These are phyloP conservation scores for Homarus americanus DNA, from an alignment of 1,140 invertebrate genomes.

Conservation along the genomic window DNA sequence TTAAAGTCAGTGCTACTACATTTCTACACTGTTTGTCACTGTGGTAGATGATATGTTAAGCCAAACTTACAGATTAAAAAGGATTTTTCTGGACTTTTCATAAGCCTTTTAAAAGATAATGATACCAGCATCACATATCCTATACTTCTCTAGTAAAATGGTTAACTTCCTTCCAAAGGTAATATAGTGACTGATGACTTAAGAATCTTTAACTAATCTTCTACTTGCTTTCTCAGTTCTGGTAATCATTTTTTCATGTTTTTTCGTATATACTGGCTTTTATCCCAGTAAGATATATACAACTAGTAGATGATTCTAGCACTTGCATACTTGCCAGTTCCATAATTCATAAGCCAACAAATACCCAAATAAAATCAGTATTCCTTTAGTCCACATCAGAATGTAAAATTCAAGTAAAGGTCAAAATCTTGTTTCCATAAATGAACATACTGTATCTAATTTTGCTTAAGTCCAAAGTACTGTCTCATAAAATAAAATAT, in stretches of 20 bases:
- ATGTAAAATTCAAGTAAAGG: not conserved
- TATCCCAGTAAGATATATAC: not conserved
- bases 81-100: not conserved
- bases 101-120: slow-evolving; percentile 1
- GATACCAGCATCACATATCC: not conserved
- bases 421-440: not conserved
- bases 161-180: not conserved
- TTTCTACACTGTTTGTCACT: no score
- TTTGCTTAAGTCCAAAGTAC: not conserved
- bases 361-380: not conserved
- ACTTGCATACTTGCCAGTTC: not conserved
- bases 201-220: not conserved
- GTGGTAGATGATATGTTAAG: not conserved
- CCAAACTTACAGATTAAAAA: not conserved
- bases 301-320: not conserved
- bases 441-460: not conserved
- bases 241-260: not conserved
- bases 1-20: no score
- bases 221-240: not conserved
- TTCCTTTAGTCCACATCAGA: no score
- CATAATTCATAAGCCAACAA: not conserved
- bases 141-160: not conserved
- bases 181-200: not conserved
- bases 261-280: not conserved
- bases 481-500: not conserved